Percentiles rank a stretch among this genome's conserved stretches.
These are phyloP conservation scores for Peromyscus melanophrys DNA, from an alignment of 2,797 vertebrate species.

Conservation along the genomic window DNA sequence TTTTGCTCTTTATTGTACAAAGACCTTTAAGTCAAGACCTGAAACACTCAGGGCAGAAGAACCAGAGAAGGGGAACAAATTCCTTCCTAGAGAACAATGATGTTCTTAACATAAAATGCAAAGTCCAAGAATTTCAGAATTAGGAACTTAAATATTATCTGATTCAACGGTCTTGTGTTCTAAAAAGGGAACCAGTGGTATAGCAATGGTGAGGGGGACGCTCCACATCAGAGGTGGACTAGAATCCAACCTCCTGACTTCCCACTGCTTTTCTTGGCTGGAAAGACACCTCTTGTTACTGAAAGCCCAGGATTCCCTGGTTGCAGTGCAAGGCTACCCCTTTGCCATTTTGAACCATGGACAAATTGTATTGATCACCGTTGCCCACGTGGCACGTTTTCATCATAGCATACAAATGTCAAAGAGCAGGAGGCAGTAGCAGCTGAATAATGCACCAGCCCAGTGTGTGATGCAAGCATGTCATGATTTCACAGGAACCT, in stretches of 20 bases:
- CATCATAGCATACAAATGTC: neutral
- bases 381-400: no score
- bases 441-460: neutral
- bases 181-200: neutral
- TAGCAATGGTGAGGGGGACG: no score
- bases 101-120: neutral
- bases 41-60: constrained; percentile 9
- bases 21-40: neutral
- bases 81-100: neutral
- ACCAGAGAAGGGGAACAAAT: neutral
- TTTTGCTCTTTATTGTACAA: constrained; percentile 3
- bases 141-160: neutral
- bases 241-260: neutral
- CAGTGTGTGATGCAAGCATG: neutral
- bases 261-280: neutral
- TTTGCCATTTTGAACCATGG: neutral
- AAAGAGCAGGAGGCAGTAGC: neutral
- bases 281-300: neutral
- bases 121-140: neutral
- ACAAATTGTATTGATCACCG: neutral
- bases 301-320: neutral
- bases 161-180: neutral
- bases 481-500: neutral
- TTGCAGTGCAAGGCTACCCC: neutral
- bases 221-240: neutral